Evolutionary conservation across 37 sponge, comb jelly and placozoan genomes (phyloP).

Genomic region (Mnemiopsis leidyi): DNA sequence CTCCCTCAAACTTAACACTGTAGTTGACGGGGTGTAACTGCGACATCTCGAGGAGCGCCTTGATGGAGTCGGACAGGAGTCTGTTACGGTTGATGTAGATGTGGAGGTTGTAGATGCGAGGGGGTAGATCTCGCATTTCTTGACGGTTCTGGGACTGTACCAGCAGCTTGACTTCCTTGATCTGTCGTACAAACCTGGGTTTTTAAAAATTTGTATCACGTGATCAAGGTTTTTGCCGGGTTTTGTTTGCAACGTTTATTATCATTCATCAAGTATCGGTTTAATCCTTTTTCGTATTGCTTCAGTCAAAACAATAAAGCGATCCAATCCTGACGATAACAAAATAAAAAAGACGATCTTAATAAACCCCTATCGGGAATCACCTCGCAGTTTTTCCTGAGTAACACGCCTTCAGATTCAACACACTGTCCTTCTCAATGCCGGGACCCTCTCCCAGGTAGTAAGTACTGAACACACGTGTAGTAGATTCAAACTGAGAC

Average conservation of each 20-base stretch:
- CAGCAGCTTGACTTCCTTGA: slow-evolving; percentile 64
- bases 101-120: slow-evolving; percentile 49
- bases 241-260: too few relatives aligned
- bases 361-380: neutral
- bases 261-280: too few relatives aligned
- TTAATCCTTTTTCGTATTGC: too few relatives aligned
- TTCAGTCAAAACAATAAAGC: too few relatives aligned
- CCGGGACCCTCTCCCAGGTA: slow-evolving; percentile 57
- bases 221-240: too few relatives aligned
- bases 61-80: slow-evolving; percentile 50
- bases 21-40: slow-evolving; percentile 61
- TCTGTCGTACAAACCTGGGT: slow-evolving; percentile 21
- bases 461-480: slow-evolving; percentile 16
- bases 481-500: neutral
- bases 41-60: slow-evolving; percentile 33
- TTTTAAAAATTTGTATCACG: too few relatives aligned
- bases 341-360: too few relatives aligned
- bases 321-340: too few relatives aligned
- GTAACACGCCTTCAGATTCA: slow-evolving; percentile 49
- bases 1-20: slow-evolving; percentile 64
- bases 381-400: slow-evolving; percentile 54
- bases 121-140: slow-evolving; percentile 21
- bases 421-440: slow-evolving; percentile 43
- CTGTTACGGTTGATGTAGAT: slow-evolving; percentile 53
- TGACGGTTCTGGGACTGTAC: slow-evolving; percentile 53